A percentile compares a stretch with the other conserved stretches of the same genome.
These are phyloP conservation scores for Steinernema khuongi DNA, from an alignment of 1,140 invertebrate species.

Conservation along the genomic window DNA sequence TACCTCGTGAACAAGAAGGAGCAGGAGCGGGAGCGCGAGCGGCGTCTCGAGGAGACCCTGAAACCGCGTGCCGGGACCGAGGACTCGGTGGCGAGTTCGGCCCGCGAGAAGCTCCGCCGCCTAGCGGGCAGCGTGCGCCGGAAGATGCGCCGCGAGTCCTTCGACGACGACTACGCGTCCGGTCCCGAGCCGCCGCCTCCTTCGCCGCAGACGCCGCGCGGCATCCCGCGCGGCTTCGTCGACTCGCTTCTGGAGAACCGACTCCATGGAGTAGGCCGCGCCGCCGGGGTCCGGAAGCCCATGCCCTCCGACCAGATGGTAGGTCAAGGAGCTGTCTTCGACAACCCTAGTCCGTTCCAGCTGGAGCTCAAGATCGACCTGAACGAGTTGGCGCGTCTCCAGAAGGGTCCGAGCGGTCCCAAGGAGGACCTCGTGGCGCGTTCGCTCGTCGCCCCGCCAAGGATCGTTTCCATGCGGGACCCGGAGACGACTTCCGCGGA, in stretches of 20 bases:
- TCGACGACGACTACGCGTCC: background rate
- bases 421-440: background rate
- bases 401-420: background rate
- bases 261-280: background rate
- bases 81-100: background rate
- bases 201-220: background rate
- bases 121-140: background rate
- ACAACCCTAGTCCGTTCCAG: background rate
- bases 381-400: background rate
- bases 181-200: background rate
- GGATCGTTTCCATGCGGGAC: background rate
- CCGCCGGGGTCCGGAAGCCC: background rate
- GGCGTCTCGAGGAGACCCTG: constrained; percentile 41
- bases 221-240: background rate
- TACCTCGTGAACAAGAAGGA: constrained; percentile 48
- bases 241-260: background rate
- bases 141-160: too few species aligned
- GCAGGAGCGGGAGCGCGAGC: constrained; percentile 45
- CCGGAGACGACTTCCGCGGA: background rate
- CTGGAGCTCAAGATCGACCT: background rate
- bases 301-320: background rate
- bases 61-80: background rate
- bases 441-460: background rate
- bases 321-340: background rate
- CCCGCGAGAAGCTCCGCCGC: background rate